Conservation (phyloP, 2,797 vertebrate species). For the Limnodromus scolopaceus region DNA sequence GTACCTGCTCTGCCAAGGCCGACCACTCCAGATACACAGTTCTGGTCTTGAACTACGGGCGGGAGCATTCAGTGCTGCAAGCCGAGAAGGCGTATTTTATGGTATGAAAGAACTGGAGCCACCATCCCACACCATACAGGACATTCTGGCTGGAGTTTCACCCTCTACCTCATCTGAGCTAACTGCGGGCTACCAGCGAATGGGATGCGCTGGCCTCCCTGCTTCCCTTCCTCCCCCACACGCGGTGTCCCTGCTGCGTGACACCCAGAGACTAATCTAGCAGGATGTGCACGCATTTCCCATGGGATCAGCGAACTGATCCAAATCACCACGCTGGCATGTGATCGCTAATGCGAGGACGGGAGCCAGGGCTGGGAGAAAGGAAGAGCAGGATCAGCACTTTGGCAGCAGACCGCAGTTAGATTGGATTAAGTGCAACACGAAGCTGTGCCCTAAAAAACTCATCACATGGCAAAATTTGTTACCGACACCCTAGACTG, state of each 20-base stretch:
- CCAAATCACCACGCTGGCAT: not conserved
- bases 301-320: not conserved
- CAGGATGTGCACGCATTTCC: constrained; percentile 20
- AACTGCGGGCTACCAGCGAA: not conserved
- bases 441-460: not conserved
- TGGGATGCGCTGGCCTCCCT: not conserved
- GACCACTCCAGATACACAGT: accelerated
- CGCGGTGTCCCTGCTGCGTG: accelerated
- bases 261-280: not conserved
- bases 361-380: not conserved
- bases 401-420: not conserved
- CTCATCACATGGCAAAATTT: not conserved
- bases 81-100: not conserved
- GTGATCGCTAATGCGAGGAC: not conserved
- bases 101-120: not conserved
- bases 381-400: constrained; percentile 19
- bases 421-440: not conserved
- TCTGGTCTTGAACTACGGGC: not conserved
- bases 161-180: not conserved
- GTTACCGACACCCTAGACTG: not conserved
- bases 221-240: not conserved
- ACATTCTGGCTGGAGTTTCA: constrained; percentile 10
- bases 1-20: not conserved
- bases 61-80: not conserved
- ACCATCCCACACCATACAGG: not conserved